Conservation (phyloP, 2,888 invertebrate species). For the Spisula solida region DNA sequence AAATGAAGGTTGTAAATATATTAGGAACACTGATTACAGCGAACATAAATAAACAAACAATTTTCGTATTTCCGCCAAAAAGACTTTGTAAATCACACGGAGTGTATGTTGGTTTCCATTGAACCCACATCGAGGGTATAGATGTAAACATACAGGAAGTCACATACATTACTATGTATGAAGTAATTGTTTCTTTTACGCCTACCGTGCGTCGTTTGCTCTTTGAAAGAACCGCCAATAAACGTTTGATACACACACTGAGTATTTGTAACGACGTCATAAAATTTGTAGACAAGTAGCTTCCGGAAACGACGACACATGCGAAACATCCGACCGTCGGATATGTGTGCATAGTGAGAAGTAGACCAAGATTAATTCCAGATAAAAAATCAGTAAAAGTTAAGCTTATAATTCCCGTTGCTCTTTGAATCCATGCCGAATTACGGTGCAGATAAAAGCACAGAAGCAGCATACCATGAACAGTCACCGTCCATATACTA, state of each 20-base stretch:
- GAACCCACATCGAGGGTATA: conserved; percentile 9
- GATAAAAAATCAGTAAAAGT: conserved; percentile 27
- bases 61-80: not conserved
- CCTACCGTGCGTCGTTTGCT: not conserved
- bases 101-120: not conserved
- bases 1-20: not conserved
- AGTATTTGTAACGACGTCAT: conserved; percentile 33
- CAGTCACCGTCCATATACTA: conserved; percentile 15
- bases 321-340: not conserved
- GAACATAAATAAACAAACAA: conserved; percentile 16
- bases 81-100: not conserved
- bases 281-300: conserved; percentile 19
- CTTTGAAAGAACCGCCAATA: not conserved
- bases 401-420: not conserved
- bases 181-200: not conserved
- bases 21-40: conserved; percentile 12
- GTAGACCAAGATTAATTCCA: not conserved
- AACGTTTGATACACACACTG: not conserved
- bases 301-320: not conserved
- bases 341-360: not conserved
- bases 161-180: not conserved
- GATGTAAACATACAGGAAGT: not conserved
- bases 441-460: conserved; percentile 33
- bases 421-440: not conserved
- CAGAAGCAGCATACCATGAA: conserved; percentile 26